A percentile compares a stretch with the other conserved stretches of the same genome.
phyloP scores from a whole-genome alignment of 2,888 invertebrate genomes.

The Tortricodes alternella region DNA sequence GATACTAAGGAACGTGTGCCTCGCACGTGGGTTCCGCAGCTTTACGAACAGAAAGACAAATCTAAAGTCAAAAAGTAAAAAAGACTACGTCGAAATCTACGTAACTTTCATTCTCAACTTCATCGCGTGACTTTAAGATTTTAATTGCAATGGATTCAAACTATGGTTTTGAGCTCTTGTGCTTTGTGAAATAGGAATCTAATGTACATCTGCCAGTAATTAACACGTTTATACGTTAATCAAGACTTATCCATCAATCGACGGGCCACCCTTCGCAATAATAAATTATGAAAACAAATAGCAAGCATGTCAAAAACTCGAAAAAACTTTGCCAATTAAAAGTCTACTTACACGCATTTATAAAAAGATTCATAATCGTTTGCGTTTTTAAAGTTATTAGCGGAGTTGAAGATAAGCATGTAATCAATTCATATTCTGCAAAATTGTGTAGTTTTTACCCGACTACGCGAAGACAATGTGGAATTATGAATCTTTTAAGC shows the following conservation, averaged over 20 bases:
- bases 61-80: not conserved
- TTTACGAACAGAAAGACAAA: constrained; percentile 48
- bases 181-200: constrained; percentile 28
- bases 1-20: constrained; percentile 61
- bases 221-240: constrained; percentile 20
- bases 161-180: not conserved
- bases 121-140: not conserved
- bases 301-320: no score
- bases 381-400: no score
- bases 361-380: no score
- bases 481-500: no score
- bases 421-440: not conserved
- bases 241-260: constrained; percentile 24
- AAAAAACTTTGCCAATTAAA: no score
- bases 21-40: constrained; percentile 69
- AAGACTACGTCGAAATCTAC: not conserved
- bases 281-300: not conserved
- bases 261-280: constrained; percentile 9
- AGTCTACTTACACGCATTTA: no score
- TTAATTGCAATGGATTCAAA: not conserved
- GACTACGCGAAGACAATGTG: no score
- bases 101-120: not conserved
- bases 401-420: no score
- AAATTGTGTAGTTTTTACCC: no score
- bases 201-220: constrained; percentile 40